Percentiles rank a stretch among this genome's conserved stretches.
These are phyloP conservation scores for Oncorhynchus nerka DNA, from an alignment of 2,113 vertebrate genomes.

Conservation along the genomic window DNA sequence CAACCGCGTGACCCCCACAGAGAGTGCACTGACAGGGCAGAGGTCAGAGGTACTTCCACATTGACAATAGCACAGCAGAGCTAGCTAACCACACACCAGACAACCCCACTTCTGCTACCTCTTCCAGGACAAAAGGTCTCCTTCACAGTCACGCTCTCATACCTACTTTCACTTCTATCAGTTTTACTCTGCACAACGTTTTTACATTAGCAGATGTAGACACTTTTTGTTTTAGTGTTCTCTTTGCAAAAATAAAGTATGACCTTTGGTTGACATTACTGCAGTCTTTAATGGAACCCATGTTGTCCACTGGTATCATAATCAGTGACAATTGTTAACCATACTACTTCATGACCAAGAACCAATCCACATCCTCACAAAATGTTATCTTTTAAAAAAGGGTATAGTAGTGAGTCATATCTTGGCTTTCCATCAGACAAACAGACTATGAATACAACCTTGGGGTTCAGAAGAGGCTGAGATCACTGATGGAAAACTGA, in stretches of 20 bases:
- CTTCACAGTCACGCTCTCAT: conserved; percentile 29
- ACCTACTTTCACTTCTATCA: conserved; percentile 27
- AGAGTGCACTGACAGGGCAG: conserved; percentile 64
- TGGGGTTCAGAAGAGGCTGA: too few species aligned
- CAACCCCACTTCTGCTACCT: conserved; percentile 58
- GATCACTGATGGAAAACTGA: not conserved
- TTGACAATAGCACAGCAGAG: conserved; percentile 32
- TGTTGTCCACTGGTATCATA: not conserved
- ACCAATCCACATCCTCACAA: too few species aligned
- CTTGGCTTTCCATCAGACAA: too few species aligned
- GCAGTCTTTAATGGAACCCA: not conserved
- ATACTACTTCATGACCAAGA: too few species aligned
- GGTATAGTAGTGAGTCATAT: too few species aligned
- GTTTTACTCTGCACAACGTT: conserved; percentile 9
- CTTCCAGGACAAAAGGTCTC: conserved; percentile 52
- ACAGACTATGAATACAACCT: too few species aligned
- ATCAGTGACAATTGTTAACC: not conserved
- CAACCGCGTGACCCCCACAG: conserved; percentile 13
- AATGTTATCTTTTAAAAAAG: too few species aligned
- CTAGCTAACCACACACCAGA: conserved; percentile 53
- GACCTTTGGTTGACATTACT: not conserved
- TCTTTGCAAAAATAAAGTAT: too few species aligned
- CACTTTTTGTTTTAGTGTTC: not conserved
- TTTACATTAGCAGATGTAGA: not conserved
- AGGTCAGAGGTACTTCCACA: conserved; percentile 64